phyloP scores from a whole-genome alignment of 2,888 invertebrate genomes.

The Drosophila neotestacea region DNA sequence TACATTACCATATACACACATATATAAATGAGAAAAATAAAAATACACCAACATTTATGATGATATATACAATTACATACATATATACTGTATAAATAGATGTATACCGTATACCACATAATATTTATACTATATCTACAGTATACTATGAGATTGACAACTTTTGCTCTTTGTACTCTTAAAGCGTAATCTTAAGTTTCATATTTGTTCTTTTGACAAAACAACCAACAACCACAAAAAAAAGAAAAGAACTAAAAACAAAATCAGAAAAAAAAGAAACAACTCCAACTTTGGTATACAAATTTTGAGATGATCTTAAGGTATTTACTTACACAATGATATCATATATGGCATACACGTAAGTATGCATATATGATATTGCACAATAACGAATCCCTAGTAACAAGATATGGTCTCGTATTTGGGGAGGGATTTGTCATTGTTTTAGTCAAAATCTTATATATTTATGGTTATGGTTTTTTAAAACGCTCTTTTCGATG shows the following conservation, averaged over 20 bases:
- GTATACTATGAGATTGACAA: constrained; percentile 24
- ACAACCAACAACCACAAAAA: neutral
- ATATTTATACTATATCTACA: constrained; percentile 11
- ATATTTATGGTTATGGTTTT: constrained; percentile 1
- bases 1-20: constrained; percentile 18
- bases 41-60: constrained; percentile 21
- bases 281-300: constrained; percentile 15
- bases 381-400: neutral
- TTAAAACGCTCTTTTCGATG: neutral
- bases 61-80: constrained; percentile 18
- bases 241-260: constrained; percentile 13
- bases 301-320: constrained; percentile 20
- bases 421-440: neutral
- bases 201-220: constrained; percentile 46
- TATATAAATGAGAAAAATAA: constrained; percentile 11
- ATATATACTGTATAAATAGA: constrained; percentile 9
- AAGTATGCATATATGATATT: neutral
- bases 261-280: neutral
- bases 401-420: neutral
- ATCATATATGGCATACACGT: constrained; percentile 1
- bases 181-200: constrained; percentile 23
- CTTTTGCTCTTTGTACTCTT: constrained; percentile 26
- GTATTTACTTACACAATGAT: constrained; percentile 8
- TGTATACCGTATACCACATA: neutral
- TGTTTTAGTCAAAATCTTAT: neutral